A percentile compares a stretch with the other conserved stretches of the same genome.
phyloP scores from a whole-genome alignment of 2,797 vertebrate species.

The Coracias cyanogaster region DNA sequence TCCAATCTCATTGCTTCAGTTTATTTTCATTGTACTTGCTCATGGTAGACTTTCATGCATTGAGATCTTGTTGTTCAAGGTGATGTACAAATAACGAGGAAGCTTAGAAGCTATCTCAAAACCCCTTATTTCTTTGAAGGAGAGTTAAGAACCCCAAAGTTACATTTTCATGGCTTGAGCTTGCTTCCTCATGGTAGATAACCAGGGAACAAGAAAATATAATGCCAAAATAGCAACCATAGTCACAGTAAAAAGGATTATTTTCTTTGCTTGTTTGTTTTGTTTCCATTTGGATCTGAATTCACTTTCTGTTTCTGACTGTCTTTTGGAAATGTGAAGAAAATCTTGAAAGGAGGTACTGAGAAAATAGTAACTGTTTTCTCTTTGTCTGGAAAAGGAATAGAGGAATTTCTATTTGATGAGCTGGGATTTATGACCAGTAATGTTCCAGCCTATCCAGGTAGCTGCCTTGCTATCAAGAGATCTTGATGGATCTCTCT shows the following conservation, averaged over 20 bases:
- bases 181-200: accelerated
- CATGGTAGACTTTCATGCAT: background rate
- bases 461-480: background rate
- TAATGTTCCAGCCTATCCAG: background rate
- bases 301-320: background rate
- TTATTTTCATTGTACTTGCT: background rate
- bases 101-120: background rate
- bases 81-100: background rate
- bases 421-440: background rate
- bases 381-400: background rate
- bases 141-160: background rate
- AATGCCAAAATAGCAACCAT: background rate
- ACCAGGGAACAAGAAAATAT: background rate
- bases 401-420: background rate
- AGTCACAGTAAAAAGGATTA: background rate
- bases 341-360: background rate
- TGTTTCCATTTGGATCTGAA: background rate
- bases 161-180: background rate
- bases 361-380: background rate
- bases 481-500: background rate
- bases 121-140: background rate
- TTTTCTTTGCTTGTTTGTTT: background rate
- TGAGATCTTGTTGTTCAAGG: background rate
- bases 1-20: background rate
- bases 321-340: background rate